Evolutionary conservation across 2,888 invertebrate species (phyloP), one percentile per base, ranked within the genome.

Genomic region (Cremastinae sp.): DNA sequence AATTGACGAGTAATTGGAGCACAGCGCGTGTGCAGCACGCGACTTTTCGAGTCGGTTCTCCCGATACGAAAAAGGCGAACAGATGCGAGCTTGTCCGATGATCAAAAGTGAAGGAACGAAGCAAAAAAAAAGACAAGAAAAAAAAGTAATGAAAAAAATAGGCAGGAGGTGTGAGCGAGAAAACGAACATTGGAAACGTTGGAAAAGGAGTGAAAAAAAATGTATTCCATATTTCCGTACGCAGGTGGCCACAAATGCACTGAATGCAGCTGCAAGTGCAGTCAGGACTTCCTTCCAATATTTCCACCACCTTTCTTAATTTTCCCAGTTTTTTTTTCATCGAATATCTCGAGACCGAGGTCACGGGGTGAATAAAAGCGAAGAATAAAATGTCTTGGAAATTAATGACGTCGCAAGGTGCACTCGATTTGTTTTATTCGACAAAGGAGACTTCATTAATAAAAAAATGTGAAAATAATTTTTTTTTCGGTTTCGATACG

Each of bases 1-100:
- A 79, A 83, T 81, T 83, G 84, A 80, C 75, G 78, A 78, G 74
- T 84, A 86, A 86, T 84, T 86, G 83, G 85, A 84, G 84, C 85
- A 80, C 68, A 77, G 81, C 80, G 72, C 47, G 74, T n/a, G n/a
- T 43, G 58, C 56, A 82, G 83, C 83, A 84, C 84, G 85, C 84
- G 83, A 83, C 81, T 78, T 69, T 47, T 12, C 12, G 4, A 12
- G 4, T 43, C 14, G 22, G 14, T 35, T 45, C 61, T 45, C n/a
- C 35, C 47, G 14, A 43, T 39, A 37, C 16, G 20, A 28, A 28
- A 49, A 22, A 43, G 45, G 14, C 39, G 55, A 58, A 58, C 85
- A 83, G 83, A 84, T 84, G 83, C 76, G 62, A 78, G 51, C 45
- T 53, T 37, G 12, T 16, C 4, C 9, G 16, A 12, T 14, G 37